phyloP scores from a whole-genome alignment of 2,888 invertebrate species.

The Stenurella melanura region DNA sequence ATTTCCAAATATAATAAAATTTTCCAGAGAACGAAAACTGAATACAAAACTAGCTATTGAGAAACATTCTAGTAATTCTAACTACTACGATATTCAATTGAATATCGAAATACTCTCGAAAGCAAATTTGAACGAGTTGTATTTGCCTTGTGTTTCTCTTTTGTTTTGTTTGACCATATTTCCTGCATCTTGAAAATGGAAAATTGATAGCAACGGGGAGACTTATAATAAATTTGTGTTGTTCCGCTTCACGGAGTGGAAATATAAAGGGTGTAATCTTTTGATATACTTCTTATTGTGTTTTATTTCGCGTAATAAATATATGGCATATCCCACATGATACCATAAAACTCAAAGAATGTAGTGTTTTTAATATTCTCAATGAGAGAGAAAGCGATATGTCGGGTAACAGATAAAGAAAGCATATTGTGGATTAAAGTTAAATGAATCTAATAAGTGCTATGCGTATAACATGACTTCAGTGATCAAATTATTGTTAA shows the following conservation, averaged over 20 bases:
- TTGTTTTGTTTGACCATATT: slow-evolving; percentile 48
- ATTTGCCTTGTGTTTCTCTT: slow-evolving; percentile 26
- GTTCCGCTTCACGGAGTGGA: slow-evolving; percentile 41
- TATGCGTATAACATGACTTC: too few species aligned
- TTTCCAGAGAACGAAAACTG: slow-evolving; percentile 9
- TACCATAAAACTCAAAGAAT: neutral
- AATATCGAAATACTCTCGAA: slow-evolving; percentile 22
- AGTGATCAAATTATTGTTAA: too few species aligned
- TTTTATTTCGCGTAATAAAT: slow-evolving; percentile 39
- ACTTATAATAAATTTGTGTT: slow-evolving; percentile 48
- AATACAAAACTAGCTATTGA: slow-evolving; percentile 5
- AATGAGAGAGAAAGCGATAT: neutral
- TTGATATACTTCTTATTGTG: slow-evolving; percentile 45
- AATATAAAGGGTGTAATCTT: slow-evolving; percentile 50
- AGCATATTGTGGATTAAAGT: too few species aligned
- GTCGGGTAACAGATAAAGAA: too few species aligned
- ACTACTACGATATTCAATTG: slow-evolving; percentile 45
- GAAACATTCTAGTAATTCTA: slow-evolving; percentile 35
- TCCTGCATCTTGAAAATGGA: slow-evolving; percentile 46
- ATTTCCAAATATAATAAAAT: slow-evolving; percentile 7
- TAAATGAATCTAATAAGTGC: too few species aligned
- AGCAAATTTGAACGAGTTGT: slow-evolving; percentile 12
- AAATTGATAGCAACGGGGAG: slow-evolving; percentile 49
- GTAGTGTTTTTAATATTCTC: neutral
- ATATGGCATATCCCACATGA: slow-evolving; percentile 17